Conservation (phyloP, 2,797 vertebrate genomes). For the Micrastur ruficollis region DNA sequence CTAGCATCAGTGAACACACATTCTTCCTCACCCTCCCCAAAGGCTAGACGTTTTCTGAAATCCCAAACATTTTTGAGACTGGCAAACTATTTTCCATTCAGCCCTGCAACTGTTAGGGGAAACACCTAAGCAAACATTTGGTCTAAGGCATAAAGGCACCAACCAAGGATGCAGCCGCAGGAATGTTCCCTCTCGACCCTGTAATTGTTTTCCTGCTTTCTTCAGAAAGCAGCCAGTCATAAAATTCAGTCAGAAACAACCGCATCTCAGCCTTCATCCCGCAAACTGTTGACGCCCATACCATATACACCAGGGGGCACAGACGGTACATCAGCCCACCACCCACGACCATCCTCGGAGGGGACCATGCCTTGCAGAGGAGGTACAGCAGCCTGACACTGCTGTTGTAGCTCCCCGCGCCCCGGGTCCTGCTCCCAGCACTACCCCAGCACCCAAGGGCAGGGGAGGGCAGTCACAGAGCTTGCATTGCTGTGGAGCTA, state of each 20-base stretch:
- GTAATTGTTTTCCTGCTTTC: neutral
- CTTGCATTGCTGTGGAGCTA: fast-evolving
- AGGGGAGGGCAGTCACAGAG: fast-evolving
- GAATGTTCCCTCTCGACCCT: neutral
- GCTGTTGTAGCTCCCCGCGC: neutral
- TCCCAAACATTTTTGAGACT: neutral
- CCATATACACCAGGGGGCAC: fast-evolving
- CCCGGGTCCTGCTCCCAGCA: neutral
- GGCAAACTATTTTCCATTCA: neutral
- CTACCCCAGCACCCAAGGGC: neutral
- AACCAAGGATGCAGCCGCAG: neutral
- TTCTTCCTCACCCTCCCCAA: neutral
- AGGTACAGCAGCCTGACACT: fast-evolving
- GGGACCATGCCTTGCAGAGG: neutral
- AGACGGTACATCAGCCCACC: neutral
- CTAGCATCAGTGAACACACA: neutral
- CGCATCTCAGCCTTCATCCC: neutral
- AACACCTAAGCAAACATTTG: neutral
- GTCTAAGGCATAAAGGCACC: neutral
- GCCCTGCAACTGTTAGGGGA: neutral
- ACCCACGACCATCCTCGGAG: neutral
- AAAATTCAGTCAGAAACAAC: neutral
- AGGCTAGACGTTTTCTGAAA: neutral
- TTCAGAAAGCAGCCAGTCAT: neutral
- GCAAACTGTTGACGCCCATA: fast-evolving